Evolutionary conservation across 1,140 invertebrate species (phyloP), one percentile per base, ranked within the genome.

Genomic region (Brachionus sp.): DNA sequence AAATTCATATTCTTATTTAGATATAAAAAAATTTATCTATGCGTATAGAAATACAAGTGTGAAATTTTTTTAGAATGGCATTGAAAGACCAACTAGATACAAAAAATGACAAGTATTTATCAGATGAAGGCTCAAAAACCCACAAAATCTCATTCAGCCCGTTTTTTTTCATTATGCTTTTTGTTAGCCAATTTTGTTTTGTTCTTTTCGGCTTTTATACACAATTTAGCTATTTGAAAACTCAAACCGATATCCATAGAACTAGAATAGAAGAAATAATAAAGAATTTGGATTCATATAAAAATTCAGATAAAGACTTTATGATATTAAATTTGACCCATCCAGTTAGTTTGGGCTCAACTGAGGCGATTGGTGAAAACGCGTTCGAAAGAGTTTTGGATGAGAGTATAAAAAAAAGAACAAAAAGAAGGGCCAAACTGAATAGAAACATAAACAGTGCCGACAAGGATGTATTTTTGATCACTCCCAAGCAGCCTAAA

Each of bases 401-500:
- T 25, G 42, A 46, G 25, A 75, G 46, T 75, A 46, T 75, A 46
- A 75, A 46, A 13, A 46, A 44, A 4, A 7, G 70, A 5, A 23
- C 23, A 13, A 75, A 75, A 39, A 13, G 70, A 19, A 50, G 25
- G 4, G 25, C n/a, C 19, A 46, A 75, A 19, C 39, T 50, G 10
- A 23, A 42, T 42, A 73, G 35, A 10, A 37, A 7, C 4, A 16
- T 23, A 0, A 75, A 75, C 23, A 75, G 19, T 46, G 3, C 70
- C 0, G 19, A 46, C 19, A 16, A 75, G n/a, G 70, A 75, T 46
- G 19, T 75, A 9, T 75, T 75, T 75, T 46, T 75, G 29, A 44
- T 75, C 3, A 75, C 70, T 25, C 70, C 70, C 42, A 75, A 75
- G 44, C 70, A 75, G 12, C 42, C 70, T 10, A 46, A n/a, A 35